A percentile compares a stretch with the other conserved stretches of the same genome.
Evolutionary conservation across 2,113 vertebrate genomes (phyloP).

Genomic region (Myanophis thanlyinensis): DNA sequence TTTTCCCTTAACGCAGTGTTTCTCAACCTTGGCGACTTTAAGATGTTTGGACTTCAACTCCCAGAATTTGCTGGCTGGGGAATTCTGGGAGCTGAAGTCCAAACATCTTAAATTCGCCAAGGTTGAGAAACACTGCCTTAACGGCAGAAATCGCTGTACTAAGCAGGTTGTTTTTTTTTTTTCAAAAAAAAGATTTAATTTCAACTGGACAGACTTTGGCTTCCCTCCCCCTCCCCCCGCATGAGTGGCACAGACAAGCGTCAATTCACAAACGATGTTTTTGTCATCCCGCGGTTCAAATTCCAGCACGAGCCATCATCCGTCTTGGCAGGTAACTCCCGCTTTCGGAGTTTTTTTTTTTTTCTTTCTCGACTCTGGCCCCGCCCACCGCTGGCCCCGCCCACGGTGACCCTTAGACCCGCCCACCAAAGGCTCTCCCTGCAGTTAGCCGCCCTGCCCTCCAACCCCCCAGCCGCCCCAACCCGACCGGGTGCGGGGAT

Average conservation of each 20-base stretch:
- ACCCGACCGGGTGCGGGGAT: not conserved
- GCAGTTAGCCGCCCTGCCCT: not conserved
- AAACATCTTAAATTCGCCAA: no score
- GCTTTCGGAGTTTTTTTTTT: not conserved
- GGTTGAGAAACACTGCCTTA: no score
- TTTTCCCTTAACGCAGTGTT: not conserved
- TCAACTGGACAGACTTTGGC: not conserved
- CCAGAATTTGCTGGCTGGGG: no score
- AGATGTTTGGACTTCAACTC: no score
- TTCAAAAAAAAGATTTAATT: not conserved
- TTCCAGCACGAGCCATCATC: not conserved
- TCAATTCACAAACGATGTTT: not conserved
- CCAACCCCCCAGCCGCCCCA: slow-evolving; percentile 5
- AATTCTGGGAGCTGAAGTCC: no score
- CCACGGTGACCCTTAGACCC: not conserved
- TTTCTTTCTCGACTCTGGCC: not conserved
- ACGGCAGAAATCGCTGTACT: not conserved
- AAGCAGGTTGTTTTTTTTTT: not conserved
- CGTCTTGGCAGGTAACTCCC: not conserved
- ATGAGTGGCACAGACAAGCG: not conserved
- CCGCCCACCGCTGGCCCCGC: not conserved
- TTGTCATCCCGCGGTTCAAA: not conserved
- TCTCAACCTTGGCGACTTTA: no score
- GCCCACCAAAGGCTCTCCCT: not conserved
- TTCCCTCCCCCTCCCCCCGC: not conserved